Conservation (phyloP, 1,140 invertebrate species). For the Phthorimaea operculella region DNA sequence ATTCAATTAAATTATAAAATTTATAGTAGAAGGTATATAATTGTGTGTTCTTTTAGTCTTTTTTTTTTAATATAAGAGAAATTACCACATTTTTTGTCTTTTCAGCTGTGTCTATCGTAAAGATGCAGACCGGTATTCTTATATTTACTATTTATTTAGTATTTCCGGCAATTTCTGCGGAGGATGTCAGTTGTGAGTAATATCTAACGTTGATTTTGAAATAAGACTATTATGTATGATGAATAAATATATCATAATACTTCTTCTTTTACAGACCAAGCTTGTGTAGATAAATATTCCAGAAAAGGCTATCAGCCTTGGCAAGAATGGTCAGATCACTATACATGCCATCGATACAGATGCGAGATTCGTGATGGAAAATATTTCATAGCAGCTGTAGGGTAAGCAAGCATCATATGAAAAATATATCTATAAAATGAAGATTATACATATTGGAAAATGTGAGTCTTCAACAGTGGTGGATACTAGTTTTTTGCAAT, state of each 20-base stretch:
- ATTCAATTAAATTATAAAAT: no score
- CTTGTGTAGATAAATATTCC: constrained; percentile 61
- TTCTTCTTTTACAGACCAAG: constrained; percentile 41
- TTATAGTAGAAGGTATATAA: no score
- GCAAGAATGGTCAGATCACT: constrained; percentile 64
- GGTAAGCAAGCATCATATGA: no score
- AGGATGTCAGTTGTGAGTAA: constrained; percentile 33
- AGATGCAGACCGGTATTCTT: constrained; percentile 25
- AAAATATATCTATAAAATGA: no score
- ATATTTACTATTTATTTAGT: constrained; percentile 23
- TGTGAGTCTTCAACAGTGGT: no score
- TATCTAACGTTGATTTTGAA: not conserved
- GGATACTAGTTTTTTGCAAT: no score
- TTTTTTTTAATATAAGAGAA: no score
- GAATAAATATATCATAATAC: not conserved
- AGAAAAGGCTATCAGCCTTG: constrained; percentile 62
- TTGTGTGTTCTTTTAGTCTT: no score
- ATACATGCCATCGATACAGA: constrained; percentile 55
- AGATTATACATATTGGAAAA: no score
- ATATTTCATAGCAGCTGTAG: constrained; percentile 60
- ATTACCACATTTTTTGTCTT: no score
- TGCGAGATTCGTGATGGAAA: constrained; percentile 60
- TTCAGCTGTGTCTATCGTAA: constrained; percentile 7
- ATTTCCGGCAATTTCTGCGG: constrained; percentile 23
- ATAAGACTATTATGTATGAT: not conserved